A percentile compares a stretch with the other conserved stretches of the same genome.
These are phyloP conservation scores for Sclerodermus sp. DNA, from an alignment of 2,888 invertebrate genomes.

Conservation along the genomic window DNA sequence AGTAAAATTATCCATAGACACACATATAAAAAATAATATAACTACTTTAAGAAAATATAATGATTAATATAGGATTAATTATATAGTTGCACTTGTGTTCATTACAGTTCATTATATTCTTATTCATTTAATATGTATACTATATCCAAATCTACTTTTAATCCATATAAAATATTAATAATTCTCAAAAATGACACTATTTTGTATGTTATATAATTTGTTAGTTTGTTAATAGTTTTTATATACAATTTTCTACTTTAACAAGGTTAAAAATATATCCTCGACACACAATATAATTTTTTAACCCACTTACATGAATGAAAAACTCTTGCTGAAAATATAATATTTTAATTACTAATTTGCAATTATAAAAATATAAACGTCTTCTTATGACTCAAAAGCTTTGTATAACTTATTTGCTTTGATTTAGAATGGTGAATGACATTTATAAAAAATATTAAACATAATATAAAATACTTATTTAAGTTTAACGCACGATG, in stretches of 20 bases:
- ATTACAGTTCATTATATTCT: too few species aligned
- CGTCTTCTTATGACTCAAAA: too few species aligned
- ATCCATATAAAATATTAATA: background rate
- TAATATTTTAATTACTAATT: slow-evolving; percentile 28
- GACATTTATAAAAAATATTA: background rate
- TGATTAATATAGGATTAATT: too few species aligned
- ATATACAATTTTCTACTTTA: slow-evolving; percentile 11
- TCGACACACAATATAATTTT: slow-evolving; percentile 33
- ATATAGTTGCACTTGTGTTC: too few species aligned
- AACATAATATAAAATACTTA: background rate
- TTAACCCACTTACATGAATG: slow-evolving; percentile 57
- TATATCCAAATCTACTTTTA: too few species aligned
- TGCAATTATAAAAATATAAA: too few species aligned
- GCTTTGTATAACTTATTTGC: background rate
- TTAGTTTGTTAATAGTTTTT: slow-evolving; percentile 14
- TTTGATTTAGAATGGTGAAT: background rate
- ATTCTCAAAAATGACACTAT: slow-evolving; percentile 2
- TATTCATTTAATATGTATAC: too few species aligned
- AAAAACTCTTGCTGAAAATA: slow-evolving; percentile 58
- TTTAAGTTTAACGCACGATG: too few species aligned
- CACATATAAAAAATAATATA: background rate
- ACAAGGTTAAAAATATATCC: background rate
- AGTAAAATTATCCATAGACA: background rate
- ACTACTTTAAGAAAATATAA: background rate
- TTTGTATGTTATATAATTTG: slow-evolving; percentile 10